Conservation (phyloP, 2,113 vertebrate species). For the Anhinga anhinga region DNA sequence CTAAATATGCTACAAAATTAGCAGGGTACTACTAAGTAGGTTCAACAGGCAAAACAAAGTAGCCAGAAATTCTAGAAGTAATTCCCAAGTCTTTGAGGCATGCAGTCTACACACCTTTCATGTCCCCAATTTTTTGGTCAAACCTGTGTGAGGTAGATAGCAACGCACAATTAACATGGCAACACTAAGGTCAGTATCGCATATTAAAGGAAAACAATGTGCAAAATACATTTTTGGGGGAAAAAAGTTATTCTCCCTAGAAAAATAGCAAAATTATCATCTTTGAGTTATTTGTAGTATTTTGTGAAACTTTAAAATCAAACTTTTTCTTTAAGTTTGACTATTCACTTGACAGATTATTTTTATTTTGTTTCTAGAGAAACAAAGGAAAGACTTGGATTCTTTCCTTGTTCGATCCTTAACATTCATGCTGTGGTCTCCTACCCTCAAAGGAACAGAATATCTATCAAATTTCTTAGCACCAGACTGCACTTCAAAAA, state of each 20-base stretch:
- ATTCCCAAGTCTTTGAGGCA: not conserved
- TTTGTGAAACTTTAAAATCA: not conserved
- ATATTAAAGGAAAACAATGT: not conserved
- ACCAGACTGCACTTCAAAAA: not conserved
- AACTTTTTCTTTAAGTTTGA: not conserved
- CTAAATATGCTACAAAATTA: not conserved
- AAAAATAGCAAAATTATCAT: not conserved
- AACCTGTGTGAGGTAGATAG: not conserved
- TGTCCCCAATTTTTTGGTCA: not conserved
- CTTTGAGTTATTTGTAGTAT: not conserved
- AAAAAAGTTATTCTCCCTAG: not conserved
- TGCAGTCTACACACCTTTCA: not conserved
- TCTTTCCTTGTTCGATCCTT: not conserved
- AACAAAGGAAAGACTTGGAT: not conserved
- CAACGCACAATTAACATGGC: not conserved
- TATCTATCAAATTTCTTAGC: not conserved
- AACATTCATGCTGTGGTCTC: not conserved
- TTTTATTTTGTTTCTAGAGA: not conserved
- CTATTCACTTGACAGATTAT: not conserved
- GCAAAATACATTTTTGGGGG: accelerated
- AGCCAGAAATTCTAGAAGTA: not conserved
- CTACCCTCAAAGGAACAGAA: not conserved
- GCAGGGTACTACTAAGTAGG: not conserved
- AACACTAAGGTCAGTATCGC: not conserved
- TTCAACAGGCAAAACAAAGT: not conserved